phyloP scores from a whole-genome alignment of 2,888 invertebrate genomes.

The Metellina segmentata region DNA sequence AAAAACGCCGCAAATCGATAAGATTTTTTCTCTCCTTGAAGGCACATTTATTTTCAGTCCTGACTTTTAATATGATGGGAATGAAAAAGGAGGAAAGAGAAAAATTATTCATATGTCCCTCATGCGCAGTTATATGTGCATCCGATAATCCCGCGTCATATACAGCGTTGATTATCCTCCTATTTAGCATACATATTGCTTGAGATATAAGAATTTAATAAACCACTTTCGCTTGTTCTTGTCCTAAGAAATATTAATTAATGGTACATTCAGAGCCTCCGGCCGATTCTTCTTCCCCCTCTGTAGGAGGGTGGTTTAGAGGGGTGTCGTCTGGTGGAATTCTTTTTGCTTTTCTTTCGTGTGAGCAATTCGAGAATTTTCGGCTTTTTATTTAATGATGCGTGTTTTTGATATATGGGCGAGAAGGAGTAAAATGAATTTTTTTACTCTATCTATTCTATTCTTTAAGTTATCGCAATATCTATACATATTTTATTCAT shows the following conservation, averaged over 20 bases:
- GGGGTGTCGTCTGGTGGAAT: neutral
- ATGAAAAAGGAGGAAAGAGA: constrained; percentile 29
- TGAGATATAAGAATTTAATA: constrained; percentile 71
- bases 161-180: constrained; percentile 67
- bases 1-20: constrained; percentile 40
- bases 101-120: constrained; percentile 60
- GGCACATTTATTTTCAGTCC: constrained; percentile 54
- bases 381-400: neutral
- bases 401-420: neutral
- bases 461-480: neutral
- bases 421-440: neutral
- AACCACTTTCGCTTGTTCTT: constrained; percentile 69
- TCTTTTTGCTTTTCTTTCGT: constrained; percentile 7
- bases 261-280: constrained; percentile 57
- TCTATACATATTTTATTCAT: neutral
- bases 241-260: constrained; percentile 70
- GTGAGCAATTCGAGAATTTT: neutral
- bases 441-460: neutral
- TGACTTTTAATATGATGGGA: constrained; percentile 61
- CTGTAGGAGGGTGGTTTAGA: neutral
- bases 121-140: neutral
- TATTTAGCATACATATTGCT: constrained; percentile 71
- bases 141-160: constrained; percentile 4
- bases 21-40: constrained; percentile 48
- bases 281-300: constrained; percentile 32